Evolutionary conservation across 2,888 invertebrate genomes (phyloP).

Genomic region (Torymus auratus): DNA sequence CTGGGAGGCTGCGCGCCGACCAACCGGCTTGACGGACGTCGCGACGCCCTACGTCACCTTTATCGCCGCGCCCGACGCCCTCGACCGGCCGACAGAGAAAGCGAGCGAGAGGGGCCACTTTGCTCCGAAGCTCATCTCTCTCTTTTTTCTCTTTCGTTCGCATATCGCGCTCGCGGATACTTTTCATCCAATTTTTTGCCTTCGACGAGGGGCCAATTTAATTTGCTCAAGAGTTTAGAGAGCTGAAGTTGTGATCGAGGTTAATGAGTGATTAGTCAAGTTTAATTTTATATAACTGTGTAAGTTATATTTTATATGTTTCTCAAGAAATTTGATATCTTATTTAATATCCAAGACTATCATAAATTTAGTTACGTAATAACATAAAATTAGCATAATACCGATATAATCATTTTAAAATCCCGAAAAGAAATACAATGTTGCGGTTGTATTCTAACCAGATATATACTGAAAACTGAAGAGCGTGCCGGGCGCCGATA

Average conservation of each 20-base stretch:
- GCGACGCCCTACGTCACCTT: conserved; percentile 75
- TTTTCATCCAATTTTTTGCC: conserved; percentile 16
- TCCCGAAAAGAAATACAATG: too few species aligned
- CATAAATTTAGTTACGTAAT: too few species aligned
- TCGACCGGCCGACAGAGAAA: conserved; percentile 58
- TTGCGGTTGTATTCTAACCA: too few species aligned
- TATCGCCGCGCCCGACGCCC: conserved; percentile 71
- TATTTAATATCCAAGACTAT: too few species aligned
- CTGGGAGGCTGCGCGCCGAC: conserved; percentile 64
- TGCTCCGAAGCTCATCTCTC: conserved; percentile 5
- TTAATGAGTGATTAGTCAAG: background rate
- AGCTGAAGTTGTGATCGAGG: background rate
- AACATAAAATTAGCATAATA: too few species aligned
- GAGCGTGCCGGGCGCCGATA: background rate
- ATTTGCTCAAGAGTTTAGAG: background rate
- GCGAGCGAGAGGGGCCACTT: conserved; percentile 40
- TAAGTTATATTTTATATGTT: too few species aligned
- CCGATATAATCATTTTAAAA: too few species aligned
- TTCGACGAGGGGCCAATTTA: background rate
- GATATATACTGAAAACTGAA: too few species aligned
- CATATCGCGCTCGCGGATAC: background rate
- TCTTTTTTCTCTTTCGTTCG: conserved; percentile 15
- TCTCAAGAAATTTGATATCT: too few species aligned
- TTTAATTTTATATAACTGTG: too few species aligned
- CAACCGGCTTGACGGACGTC: conserved; percentile 76